Evolutionary conservation across 2,797 vertebrate species (phyloP).

Genomic region (Acanthiza pusilla): DNA sequence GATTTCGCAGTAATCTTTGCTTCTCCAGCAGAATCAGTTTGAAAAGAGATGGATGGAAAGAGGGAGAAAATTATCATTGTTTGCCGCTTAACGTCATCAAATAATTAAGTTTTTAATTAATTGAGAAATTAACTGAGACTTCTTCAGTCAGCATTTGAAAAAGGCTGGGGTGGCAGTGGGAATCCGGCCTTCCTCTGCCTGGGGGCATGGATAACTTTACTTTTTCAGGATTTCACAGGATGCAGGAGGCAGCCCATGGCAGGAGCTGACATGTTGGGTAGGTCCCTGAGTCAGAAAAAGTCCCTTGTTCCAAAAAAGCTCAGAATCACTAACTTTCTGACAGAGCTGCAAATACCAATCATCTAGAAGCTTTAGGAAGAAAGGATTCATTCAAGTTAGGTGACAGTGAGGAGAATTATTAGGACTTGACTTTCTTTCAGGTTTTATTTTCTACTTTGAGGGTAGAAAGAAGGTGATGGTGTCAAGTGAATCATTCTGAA

Average conservation of each 20-base stretch:
- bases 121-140: background rate
- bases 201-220: rapidly evolving
- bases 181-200: background rate
- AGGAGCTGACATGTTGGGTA: rapidly evolving
- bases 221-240: background rate
- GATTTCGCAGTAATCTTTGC: background rate
- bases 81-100: rapidly evolving
- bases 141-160: background rate
- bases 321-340: background rate
- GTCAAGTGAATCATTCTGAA: background rate
- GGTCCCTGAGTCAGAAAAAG: background rate
- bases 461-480: background rate
- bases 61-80: background rate
- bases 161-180: rapidly evolving
- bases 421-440: background rate
- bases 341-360: background rate
- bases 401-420: background rate
- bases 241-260: background rate
- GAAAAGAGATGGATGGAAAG: background rate
- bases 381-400: background rate
- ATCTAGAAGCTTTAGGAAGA: background rate
- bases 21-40: background rate
- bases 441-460: background rate
- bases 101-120: background rate
- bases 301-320: background rate